phyloP scores from a whole-genome alignment of 1,140 invertebrate species.

The Belonocnema kinseyi region DNA sequence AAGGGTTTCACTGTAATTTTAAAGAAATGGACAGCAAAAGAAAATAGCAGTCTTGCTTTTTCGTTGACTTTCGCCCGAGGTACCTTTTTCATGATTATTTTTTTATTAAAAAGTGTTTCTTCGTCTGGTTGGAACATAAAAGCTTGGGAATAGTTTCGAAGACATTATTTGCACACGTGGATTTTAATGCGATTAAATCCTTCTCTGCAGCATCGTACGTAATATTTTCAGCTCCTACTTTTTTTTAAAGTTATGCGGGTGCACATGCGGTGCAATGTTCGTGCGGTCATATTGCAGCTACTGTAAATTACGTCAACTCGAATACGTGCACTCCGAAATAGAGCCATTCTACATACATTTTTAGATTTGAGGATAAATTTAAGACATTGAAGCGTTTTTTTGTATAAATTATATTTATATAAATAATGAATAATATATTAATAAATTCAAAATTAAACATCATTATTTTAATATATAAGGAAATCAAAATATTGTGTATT shows the following conservation, averaged over 20 bases:
- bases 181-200: constrained; percentile 38
- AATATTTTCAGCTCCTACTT: constrained; percentile 3
- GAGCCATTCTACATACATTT: background rate
- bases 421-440: too few relatives aligned
- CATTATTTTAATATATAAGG: too few relatives aligned
- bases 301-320: constrained; percentile 16
- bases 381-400: background rate
- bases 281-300: constrained; percentile 22
- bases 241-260: constrained; percentile 4
- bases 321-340: background rate
- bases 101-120: constrained; percentile 4
- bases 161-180: constrained; percentile 41
- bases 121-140: background rate
- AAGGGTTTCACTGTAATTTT: too few relatives aligned
- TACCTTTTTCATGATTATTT: constrained; percentile 43
- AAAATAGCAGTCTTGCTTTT: background rate
- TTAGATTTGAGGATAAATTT: background rate
- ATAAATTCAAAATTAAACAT: too few relatives aligned
- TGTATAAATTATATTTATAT: too few relatives aligned
- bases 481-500: too few relatives aligned
- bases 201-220: constrained; percentile 14
- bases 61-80: constrained; percentile 19
- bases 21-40: too few relatives aligned
- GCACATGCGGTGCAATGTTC: constrained; percentile 17
- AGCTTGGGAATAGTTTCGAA: constrained; percentile 27